Base-by-base conservation (phyloP, 2,113 vertebrate species). In the Marmota monax region DNA sequence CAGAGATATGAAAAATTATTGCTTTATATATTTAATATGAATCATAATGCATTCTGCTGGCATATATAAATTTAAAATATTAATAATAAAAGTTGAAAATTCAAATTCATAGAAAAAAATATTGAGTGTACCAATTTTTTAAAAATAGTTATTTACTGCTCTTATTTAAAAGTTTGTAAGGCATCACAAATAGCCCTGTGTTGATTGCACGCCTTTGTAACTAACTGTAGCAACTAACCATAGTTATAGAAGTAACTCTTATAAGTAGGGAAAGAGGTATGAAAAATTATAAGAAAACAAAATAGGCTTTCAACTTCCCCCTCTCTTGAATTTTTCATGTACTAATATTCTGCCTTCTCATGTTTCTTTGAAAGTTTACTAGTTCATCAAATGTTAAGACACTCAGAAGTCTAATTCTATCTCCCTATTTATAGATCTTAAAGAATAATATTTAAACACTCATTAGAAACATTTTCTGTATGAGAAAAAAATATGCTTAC, bases 211-310 rank as follows among this genome's bases (percentile, higher is more conserved):
- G 6, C 65, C 14, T 74, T 73, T 85, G 2, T 69, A 18, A 56
- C 23, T 83, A 76, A 51, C 0, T 80, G 9, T 23, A 0, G 4
- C 48, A 69, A 53, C 61, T 63, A 58, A 58, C 20, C 20, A 63
- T 63, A 27, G 61, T 27, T 63, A 63, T 27, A 22, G 5, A 58
- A 22, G 61, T 27, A 63, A 27, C 1, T 80, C 13, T 23, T 0
- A 2, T 56, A 69, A 53, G 8, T 2, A 12, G 11, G 6, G 5
- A 6, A 13, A 45, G 17, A 8, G 0, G 2, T 16, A 11, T 74
- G 39, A 27, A 69, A 88, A 80, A 51, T 58, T 9, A 0, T 22
- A 27, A 61, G 9, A 58, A 84, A 37, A 48, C 14, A 58, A 89
- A 88, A 16, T 70, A n/a, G 42, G 2, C 20, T 82, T 3, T 67